These are phyloP conservation scores for Sebastes hubbsi DNA, from an alignment of 2,797 vertebrate genomes.

Conservation along the genomic window DNA sequence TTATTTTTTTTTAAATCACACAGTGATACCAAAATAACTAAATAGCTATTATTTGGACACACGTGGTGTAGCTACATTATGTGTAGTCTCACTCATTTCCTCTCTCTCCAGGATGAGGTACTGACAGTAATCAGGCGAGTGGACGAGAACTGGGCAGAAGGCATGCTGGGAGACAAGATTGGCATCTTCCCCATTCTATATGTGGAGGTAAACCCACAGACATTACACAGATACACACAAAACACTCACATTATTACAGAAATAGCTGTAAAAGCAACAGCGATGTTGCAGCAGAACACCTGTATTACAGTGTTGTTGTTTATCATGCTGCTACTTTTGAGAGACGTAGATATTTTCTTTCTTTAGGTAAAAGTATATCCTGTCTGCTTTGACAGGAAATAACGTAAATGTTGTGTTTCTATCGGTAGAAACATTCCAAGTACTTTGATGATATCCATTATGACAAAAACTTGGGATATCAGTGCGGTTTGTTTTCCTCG, in stretches of 20 bases:
- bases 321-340: not conserved
- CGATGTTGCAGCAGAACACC: not conserved
- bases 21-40: not conserved
- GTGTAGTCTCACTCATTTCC: conserved; percentile 50
- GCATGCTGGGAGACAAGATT: conserved; percentile 98
- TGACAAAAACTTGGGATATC: not conserved
- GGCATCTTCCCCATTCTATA: conserved; percentile 98
- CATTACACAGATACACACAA: conserved; percentile 4
- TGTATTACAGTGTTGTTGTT: conserved; percentile 7
- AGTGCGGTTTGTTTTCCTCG: not conserved
- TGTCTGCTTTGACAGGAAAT: not conserved
- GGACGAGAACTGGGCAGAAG: conserved; percentile 99
- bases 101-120: conserved; percentile 90
- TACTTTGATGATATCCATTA: not conserved
- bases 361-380: not conserved
- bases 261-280: conserved; percentile 12
- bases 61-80: not conserved
- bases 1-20: not conserved
- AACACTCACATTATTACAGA: not conserved
- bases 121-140: conserved; percentile 98
- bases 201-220: conserved; percentile 90
- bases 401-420: not conserved
- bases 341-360: not conserved
- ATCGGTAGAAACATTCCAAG: not conserved
- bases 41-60: not conserved